phyloP scores from a whole-genome alignment of 2,113 vertebrate genomes.

The Brienomyrus longianalis region DNA sequence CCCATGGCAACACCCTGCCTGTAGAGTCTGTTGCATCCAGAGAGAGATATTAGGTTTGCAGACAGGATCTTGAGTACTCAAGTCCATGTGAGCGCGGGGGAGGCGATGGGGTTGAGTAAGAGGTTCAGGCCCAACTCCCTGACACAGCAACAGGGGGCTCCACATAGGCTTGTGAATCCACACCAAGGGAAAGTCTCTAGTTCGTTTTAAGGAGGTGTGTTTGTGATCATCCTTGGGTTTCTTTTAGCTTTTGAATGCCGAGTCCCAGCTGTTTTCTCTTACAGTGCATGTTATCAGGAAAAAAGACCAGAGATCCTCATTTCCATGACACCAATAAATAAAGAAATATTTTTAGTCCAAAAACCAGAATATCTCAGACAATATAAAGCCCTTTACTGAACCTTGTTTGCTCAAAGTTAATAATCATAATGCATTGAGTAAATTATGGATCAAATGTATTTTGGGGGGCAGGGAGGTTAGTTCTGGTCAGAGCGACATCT shows the following conservation, averaged over 20 bases:
- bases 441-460: not conserved
- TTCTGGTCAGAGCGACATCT: not conserved
- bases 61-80: slow-evolving; percentile 16
- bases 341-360: not conserved
- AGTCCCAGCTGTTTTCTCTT: not conserved
- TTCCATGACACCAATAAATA: not conserved
- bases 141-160: not conserved
- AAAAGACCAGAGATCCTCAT: not conserved
- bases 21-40: slow-evolving; percentile 21
- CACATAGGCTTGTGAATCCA: not conserved
- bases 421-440: not conserved
- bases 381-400: not conserved
- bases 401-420: not conserved
- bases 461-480: not conserved
- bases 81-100: not conserved
- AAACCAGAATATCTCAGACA: not conserved
- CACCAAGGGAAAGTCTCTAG: not conserved
- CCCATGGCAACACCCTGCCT: slow-evolving; percentile 53
- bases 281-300: not conserved
- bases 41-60: slow-evolving; percentile 30
- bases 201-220: not conserved
- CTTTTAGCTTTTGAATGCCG: not conserved
- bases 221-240: not conserved
- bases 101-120: not conserved
- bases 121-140: not conserved